Conservation (phyloP, 2,888 invertebrate species). For the Oscheius myriophilus region DNA sequence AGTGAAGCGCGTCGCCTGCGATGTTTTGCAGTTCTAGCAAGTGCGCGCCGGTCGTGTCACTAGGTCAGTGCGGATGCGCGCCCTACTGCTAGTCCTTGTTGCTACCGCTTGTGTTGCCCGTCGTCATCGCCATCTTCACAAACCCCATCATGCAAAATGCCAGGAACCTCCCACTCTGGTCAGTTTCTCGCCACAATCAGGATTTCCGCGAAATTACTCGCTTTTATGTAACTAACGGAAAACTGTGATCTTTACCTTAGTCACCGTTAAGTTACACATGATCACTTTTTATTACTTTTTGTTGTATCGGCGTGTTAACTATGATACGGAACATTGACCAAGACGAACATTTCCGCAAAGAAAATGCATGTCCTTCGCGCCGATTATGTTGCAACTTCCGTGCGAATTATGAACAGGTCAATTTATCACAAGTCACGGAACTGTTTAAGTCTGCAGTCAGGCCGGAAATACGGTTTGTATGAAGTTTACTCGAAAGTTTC, state of each 20-base stretch:
- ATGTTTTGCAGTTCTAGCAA: constrained; percentile 31
- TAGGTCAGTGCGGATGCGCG: constrained; percentile 30
- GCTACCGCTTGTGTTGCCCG: constrained; percentile 12
- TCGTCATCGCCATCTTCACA: constrained; percentile 19
- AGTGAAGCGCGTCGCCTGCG: constrained; percentile 24
- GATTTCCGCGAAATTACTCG: background rate
- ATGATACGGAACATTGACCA: no score
- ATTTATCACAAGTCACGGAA: background rate
- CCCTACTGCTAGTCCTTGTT: constrained; percentile 25
- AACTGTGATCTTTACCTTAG: background rate
- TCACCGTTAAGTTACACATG: no score
- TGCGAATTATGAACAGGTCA: background rate
- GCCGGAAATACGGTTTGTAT: no score
- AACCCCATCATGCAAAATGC: constrained; percentile 26
- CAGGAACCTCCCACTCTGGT: constrained; percentile 40
- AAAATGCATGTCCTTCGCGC: constrained; percentile 16
- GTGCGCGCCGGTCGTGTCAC: constrained; percentile 28
- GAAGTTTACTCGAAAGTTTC: no score
- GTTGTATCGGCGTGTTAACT: no score
- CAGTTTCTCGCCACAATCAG: constrained; percentile 8
- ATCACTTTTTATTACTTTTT: no score
- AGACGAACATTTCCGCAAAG: no score
- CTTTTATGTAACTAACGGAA: background rate
- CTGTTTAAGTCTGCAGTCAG: no score
- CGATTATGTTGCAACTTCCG: constrained; percentile 17